Base-by-base conservation (phyloP, 2,888 invertebrate species). In the Gastrophysa polygoni region DNA sequence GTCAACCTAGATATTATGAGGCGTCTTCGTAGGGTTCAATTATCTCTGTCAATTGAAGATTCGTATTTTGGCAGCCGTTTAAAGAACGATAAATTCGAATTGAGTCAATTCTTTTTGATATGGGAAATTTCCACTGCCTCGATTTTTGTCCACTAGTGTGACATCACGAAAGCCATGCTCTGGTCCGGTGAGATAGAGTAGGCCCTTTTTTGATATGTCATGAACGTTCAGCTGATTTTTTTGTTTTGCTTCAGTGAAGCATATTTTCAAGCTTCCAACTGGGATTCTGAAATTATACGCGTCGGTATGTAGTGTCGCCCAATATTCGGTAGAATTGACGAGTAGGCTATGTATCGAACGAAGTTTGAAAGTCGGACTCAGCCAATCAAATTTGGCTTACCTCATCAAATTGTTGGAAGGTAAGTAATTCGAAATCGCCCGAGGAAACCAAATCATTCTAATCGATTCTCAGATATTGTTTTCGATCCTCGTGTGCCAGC, bases 341-440 rank as follows among this genome's bases (percentile, higher is more conserved):
- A 32, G 81, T 81, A 73, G 78, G 80, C 68, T 76, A 66, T 54
- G 77, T 75, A 67, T 83, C 83, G 61, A 83, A 81, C 71, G 76
- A 64, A 17, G 78, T 78, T 47, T 82, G 83, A 52, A 72, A 70
- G 28, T 77, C 0, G 74, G 85, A 18, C 78, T 88, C 1, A 82
- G 82, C 0, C 85, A 87, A 70, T 81, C 84, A 24, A 82, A 87
- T 64, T 73, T 89, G 49, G 85, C 87, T 11, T 84, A 86, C 74
- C 81, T 89, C 0, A 84, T 89, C 51, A 79, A 82, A 61, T 76
- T 87, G 63, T 83, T 88, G 14, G 87, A 88, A 75, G 85, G 89
- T 88, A 73, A 71, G 51, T 49, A 14, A 78, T 67, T 62, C 16
- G n/a, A 17, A n/a, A 29, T 38, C 11, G 44, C 52, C 17, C 16